These are phyloP conservation scores for Amorpha juglandis DNA, from an alignment of 2,888 invertebrate species.

Conservation along the genomic window DNA sequence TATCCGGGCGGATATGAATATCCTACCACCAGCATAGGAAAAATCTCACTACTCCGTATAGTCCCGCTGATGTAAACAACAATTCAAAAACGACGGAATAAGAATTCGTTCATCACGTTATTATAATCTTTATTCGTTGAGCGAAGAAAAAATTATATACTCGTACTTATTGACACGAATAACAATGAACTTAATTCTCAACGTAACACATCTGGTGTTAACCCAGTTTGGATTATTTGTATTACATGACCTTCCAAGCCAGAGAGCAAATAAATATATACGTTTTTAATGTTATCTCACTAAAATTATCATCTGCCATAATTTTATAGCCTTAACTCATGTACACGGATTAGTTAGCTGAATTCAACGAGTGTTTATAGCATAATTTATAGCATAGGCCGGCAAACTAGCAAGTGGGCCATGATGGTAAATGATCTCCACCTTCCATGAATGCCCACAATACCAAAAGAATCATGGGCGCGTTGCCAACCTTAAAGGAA, in stretches of 20 bases:
- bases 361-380: background rate
- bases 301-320: background rate
- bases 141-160: background rate
- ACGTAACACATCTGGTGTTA: conserved; percentile 26
- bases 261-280: background rate
- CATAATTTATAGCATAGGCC: too few species aligned
- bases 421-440: too few species aligned
- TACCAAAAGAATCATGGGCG: too few species aligned
- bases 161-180: background rate
- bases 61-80: too few species aligned
- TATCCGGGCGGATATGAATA: too few species aligned
- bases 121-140: background rate
- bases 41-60: too few species aligned
- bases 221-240: conserved; percentile 24
- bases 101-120: background rate
- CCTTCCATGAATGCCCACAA: too few species aligned
- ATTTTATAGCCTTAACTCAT: background rate
- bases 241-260: background rate
- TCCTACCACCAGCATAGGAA: too few species aligned
- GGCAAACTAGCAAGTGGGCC: too few species aligned
- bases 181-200: background rate
- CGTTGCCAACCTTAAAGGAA: too few species aligned
- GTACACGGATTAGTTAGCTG: background rate
- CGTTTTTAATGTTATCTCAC: background rate
- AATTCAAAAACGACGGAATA: too few species aligned